Percentiles rank a stretch among this genome's conserved stretches.
These are phyloP conservation scores for Apostichopus californicus DNA, from an alignment of 35 echinoderm and acorn worm species.

Conservation along the genomic window DNA sequence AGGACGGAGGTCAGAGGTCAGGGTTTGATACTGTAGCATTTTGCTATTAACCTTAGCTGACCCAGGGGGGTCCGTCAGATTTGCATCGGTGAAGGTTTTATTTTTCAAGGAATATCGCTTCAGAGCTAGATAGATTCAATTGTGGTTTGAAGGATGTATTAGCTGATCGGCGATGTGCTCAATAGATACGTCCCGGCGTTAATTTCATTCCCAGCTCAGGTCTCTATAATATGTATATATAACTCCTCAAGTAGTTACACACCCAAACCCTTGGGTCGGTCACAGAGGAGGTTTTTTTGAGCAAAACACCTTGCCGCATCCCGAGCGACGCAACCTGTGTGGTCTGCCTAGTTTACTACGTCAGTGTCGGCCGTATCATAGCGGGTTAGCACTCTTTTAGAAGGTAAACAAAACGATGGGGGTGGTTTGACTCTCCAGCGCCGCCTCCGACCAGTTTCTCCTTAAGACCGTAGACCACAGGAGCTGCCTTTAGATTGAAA, in stretches of 20 bases:
- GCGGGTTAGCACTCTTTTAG: neutral
- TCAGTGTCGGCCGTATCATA: neutral
- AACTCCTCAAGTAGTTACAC: too few species aligned
- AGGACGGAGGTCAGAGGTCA: neutral
- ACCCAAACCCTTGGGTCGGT: neutral
- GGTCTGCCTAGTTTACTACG: constrained; percentile 5
- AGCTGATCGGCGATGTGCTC: neutral
- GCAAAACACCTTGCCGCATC: neutral
- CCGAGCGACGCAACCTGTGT: constrained; percentile 1
- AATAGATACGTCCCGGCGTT: neutral
- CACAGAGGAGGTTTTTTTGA: neutral
- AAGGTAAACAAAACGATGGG: constrained; percentile 22
- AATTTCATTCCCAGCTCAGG: neutral
- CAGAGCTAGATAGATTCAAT: neutral
- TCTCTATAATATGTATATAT: too few species aligned
- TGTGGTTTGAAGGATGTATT: neutral
- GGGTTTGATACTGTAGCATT: constrained; percentile 38
- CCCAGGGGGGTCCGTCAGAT: neutral
- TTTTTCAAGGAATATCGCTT: neutral
- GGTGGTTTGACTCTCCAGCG: neutral
- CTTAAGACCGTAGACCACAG: neutral
- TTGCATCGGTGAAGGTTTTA: neutral
- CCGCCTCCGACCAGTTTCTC: neutral
- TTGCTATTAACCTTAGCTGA: constrained; percentile 47
- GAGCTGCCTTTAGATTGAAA: neutral